Base-by-base conservation (phyloP, 2,113 vertebrate genomes). In the Tupaia chinensis region DNA sequence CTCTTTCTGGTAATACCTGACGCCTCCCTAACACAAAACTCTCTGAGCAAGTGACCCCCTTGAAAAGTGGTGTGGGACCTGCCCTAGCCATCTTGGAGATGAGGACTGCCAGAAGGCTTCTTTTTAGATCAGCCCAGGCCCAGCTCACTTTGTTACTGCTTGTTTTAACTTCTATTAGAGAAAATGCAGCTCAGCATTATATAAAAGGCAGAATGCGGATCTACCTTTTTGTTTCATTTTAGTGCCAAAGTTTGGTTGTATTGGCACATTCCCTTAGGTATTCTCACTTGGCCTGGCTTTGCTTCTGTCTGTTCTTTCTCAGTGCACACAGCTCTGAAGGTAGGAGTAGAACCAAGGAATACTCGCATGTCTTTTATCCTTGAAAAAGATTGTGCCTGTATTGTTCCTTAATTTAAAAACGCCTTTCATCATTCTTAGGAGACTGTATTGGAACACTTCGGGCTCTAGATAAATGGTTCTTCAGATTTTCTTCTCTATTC, bases 391-490 rank as follows among this genome's bases (percentile, higher is more conserved):
- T 94, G 70, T 89, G 74, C 93, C 86, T 93, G 9, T 3, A 12
- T 93, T 96, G 95, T 97, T 91, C 69, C 95, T 93, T 93, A 53
- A 79, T 81, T 90, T 54, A 90, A 92, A 88, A 84, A 93, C 54
- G 58, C n/a, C 61, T 95, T 92, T 89, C 44, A 29, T 89, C 85
- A 56, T 10, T 96, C 66, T 92, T 91, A 88, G 27, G 73, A 81
- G 54, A 65, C 12, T 19, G 7, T 53, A 86, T 29, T 68, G 32
- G 88, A 93, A n/a, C 93, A 91, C 17, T 82, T 93, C 20, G 74
- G 73, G 58, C 88, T 79, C 82, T 91, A 54, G 72, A 79, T 54
- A 83, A 76, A 44, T 29, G 68, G 25, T 86, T 78, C 63, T 69
- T 72, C 65, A 78, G 66, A 60, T 69, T 87, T 80, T 91, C 32